phyloP scores from a whole-genome alignment of 2,888 invertebrate species.

The Drosophila antonietae region DNA sequence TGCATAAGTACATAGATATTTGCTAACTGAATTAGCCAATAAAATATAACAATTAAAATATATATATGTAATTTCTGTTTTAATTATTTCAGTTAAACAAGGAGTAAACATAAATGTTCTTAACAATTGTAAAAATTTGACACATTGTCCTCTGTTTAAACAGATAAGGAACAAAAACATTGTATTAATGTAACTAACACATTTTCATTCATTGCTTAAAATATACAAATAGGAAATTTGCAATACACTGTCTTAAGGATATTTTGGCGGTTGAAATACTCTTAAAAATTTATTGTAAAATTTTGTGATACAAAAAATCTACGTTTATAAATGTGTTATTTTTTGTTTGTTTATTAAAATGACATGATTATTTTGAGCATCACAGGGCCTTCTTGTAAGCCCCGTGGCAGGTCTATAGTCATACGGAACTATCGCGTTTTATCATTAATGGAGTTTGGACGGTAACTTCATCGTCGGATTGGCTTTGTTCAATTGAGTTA shows the following conservation, averaged over 20 bases:
- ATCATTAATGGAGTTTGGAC: constrained; percentile 88
- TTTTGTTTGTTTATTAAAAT: constrained; percentile 35
- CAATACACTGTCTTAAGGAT: constrained; percentile 30
- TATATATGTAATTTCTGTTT: neutral
- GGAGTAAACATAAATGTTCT: constrained; percentile 9
- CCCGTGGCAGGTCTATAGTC: constrained; percentile 85
- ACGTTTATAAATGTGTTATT: constrained; percentile 41
- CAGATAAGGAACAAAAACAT: constrained; percentile 46
- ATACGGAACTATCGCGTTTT: constrained; percentile 87
- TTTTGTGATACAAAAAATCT: constrained; percentile 55
- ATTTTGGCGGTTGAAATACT: constrained; percentile 44
- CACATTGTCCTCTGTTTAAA: constrained; percentile 49
- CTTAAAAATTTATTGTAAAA: constrained; percentile 43
- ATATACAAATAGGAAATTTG: constrained; percentile 16
- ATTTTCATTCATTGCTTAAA: constrained; percentile 26
- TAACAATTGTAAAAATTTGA: constrained; percentile 42
- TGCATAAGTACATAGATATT: constrained; percentile 11
- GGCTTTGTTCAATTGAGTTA: constrained; percentile 67
- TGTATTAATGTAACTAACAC: constrained; percentile 27
- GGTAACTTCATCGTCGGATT: constrained; percentile 86
- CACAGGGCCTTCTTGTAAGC: constrained; percentile 84
- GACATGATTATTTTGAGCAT: constrained; percentile 52
- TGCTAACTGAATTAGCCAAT: constrained; percentile 9
- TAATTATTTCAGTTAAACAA: constrained; percentile 20
- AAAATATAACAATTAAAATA: constrained; percentile 8